A percentile compares a stretch with the other conserved stretches of the same genome.
These are phyloP conservation scores for Turritopsis dohrnii DNA, from an alignment of 30 jellyfish, hydroid and myxozoan genomes.

Conservation along the genomic window DNA sequence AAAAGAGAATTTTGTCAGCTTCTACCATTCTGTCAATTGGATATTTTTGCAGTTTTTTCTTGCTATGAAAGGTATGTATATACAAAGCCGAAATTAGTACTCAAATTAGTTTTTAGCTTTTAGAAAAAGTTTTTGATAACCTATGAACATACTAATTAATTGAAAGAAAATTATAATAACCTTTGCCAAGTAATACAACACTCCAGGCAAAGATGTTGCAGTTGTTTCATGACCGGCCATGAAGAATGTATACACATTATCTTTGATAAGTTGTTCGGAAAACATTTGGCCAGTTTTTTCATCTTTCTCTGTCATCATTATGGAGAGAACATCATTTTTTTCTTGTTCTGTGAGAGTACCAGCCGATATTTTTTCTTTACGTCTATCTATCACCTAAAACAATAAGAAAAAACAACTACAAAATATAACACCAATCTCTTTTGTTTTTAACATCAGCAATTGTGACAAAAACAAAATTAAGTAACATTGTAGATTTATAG, in stretches of 20 bases:
- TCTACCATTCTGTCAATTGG: too few relatives aligned
- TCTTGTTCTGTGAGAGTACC: slow-evolving; percentile 7
- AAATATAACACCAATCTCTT: background rate
- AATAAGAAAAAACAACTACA: too few relatives aligned
- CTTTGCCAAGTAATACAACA: slow-evolving; percentile 9
- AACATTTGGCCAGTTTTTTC: slow-evolving; percentile 24
- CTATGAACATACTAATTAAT: background rate
- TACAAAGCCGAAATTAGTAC: too few relatives aligned
- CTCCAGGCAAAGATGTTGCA: slow-evolving; percentile 14
- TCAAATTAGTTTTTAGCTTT: too few relatives aligned
- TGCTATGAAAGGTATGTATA: too few relatives aligned
- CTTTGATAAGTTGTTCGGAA: background rate
- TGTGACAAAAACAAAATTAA: too few relatives aligned
- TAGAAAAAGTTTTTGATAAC: background rate
- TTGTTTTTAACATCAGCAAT: background rate
- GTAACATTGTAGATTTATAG: too few relatives aligned
- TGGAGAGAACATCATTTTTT: slow-evolving; percentile 7
- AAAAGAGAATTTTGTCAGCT: too few relatives aligned
- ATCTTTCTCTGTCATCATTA: slow-evolving; percentile 18
- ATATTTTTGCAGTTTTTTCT: too few relatives aligned
- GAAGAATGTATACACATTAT: background rate
- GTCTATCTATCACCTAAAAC: background rate
- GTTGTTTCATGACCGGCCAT: slow-evolving; percentile 24
- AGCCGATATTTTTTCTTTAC: slow-evolving; percentile 7
- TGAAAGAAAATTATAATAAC: background rate